Evolutionary conservation across 2,888 invertebrate genomes (phyloP).

Genomic region (Carabus problematicus): DNA sequence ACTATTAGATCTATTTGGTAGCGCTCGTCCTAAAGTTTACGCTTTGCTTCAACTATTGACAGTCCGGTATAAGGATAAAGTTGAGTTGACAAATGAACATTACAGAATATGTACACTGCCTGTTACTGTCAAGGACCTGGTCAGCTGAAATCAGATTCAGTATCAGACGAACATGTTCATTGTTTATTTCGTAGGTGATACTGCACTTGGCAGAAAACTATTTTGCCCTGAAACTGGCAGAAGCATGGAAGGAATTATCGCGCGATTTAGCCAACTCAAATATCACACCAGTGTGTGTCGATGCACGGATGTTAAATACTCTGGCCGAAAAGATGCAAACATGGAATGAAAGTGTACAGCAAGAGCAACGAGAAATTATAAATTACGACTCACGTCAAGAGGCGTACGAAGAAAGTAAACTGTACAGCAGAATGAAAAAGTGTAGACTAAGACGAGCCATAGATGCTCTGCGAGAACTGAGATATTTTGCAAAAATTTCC

Average conservation of each 20-base stretch:
- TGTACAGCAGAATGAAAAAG: slow-evolving; percentile 55
- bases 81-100: slow-evolving; percentile 54
- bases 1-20: slow-evolving; percentile 56
- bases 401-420: slow-evolving; percentile 52
- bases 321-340: slow-evolving; percentile 55
- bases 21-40: slow-evolving; percentile 61
- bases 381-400: slow-evolving; percentile 51
- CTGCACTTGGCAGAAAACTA: slow-evolving; percentile 56
- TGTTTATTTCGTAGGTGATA: slow-evolving; percentile 19
- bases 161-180: background rate
- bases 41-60: slow-evolving; percentile 57
- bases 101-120: slow-evolving; percentile 56
- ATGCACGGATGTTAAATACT: slow-evolving; percentile 54
- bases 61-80: slow-evolving; percentile 52
- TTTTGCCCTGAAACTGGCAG: slow-evolving; percentile 58
- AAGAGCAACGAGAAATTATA: slow-evolving; percentile 53
- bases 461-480: slow-evolving; percentile 56
- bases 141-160: slow-evolving; percentile 44
- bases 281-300: slow-evolving; percentile 55
- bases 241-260: slow-evolving; percentile 59
- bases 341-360: slow-evolving; percentile 55
- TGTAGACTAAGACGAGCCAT: slow-evolving; percentile 54
- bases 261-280: slow-evolving; percentile 54
- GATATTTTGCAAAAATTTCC: slow-evolving; percentile 57
- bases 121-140: slow-evolving; percentile 54